Conservation (phyloP, 2,888 invertebrate species). For the Parnassius apollo region DNA sequence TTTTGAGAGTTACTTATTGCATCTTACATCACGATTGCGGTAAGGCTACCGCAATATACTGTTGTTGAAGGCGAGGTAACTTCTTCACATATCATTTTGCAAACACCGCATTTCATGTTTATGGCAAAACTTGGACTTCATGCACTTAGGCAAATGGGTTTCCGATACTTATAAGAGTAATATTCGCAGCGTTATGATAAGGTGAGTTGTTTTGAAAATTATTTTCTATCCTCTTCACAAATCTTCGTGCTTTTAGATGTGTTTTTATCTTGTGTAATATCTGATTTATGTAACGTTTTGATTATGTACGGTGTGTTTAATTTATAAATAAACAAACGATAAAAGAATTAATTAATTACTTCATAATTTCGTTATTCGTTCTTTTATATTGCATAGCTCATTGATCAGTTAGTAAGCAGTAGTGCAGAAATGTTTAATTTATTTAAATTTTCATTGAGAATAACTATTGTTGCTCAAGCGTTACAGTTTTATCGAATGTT, state of each 20-base stretch:
- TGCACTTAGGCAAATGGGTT: constrained; percentile 80
- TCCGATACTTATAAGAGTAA: constrained; percentile 75
- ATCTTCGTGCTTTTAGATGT: constrained; percentile 14
- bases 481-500: no score
- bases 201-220: constrained; percentile 48
- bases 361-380: no score
- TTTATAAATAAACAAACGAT: no score
- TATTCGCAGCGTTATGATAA: constrained; percentile 57
- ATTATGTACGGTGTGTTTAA: no score
- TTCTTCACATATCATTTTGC: constrained; percentile 42
- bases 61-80: constrained; percentile 10
- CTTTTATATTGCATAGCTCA: no score
- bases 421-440: no score
- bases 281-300: no score
- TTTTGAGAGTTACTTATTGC: constrained; percentile 12
- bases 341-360: no score
- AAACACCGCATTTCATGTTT: constrained; percentile 76
- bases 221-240: constrained; percentile 17
- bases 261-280: not conserved
- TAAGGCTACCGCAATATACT: constrained; percentile 10
- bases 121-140: constrained; percentile 77
- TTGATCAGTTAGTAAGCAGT: no score
- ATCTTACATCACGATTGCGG: not conserved
- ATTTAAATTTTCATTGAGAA: no score
- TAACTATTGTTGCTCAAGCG: no score